Base-by-base conservation (phyloP, 2,888 invertebrate genomes). In the Limnephilus lunatus region DNA sequence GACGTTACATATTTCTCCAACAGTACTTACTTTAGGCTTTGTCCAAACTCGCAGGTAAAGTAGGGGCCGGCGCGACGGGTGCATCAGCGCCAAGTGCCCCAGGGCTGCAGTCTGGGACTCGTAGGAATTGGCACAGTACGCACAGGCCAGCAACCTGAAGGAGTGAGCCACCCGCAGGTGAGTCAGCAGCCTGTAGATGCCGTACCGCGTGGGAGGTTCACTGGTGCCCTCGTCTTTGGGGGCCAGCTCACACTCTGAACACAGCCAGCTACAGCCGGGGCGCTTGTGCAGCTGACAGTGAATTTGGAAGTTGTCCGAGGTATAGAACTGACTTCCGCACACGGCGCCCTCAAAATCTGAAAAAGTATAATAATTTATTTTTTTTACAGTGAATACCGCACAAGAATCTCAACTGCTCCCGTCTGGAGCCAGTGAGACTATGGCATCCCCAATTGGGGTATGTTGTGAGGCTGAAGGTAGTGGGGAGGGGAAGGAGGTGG, bases 111-210 rank as follows among this genome's bases (percentile, higher is more conserved):
- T 48, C 93, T 96, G 95, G n/a, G 94, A 94, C 93, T 95, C 95
- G 0, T 95, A 95, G 0, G 96, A 96, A 91, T 94, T 94, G 0
- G 95, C 94, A 92, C 96, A 96, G 95, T 95, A 95, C 0, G 95
- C 94, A 94, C 96, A 96, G 94, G 95, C 96, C 92, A 95, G 96
- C 90, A 95, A 93, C 92, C 94, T 95, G n/a, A 96, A 92, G 0
- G 95, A 95, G 93, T 97, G 97, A 1, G 44, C 85, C 93, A 31
- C 11, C 19, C 95, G 95, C 94, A 95, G 94, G 93, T 96, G 96
- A 31, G 94, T 94, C 9, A 95, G 92, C 81, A 96, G 94, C 25
- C 95, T 95, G 0, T 94, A 31, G 0, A 90, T 31, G n/a, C 44
- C 53, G 39, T 81, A 44, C 5, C 53, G 53, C 53, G 14, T 2